These are phyloP conservation scores for Polypedilum pembai DNA, from an alignment of 1,140 invertebrate genomes.

Conservation along the genomic window DNA sequence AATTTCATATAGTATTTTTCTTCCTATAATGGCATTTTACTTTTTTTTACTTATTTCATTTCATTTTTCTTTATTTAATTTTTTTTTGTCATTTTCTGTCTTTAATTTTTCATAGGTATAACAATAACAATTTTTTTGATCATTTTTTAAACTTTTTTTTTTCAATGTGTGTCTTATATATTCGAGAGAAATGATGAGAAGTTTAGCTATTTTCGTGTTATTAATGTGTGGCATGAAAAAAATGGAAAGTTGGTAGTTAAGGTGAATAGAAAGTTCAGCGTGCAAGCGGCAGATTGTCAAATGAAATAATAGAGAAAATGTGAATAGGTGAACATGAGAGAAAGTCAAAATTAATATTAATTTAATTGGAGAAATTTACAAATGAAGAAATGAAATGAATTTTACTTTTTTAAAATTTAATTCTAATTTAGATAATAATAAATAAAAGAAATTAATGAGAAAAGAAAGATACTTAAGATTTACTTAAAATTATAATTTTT, in stretches of 20 bases:
- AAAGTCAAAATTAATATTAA: no score
- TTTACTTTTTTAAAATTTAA: no score
- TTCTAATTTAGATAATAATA: no score
- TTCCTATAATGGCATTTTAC: slow-evolving; percentile 2
- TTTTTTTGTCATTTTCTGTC: slow-evolving; percentile 18
- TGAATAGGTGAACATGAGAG: neutral
- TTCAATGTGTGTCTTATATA: neutral
- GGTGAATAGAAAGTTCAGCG: neutral
- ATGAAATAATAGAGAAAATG: neutral
- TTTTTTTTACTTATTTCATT: neutral
- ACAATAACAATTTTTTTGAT: slow-evolving; percentile 14
- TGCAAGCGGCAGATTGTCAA: neutral
- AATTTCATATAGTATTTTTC: no score
- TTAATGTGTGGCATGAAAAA: no score
- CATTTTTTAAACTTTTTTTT: neutral
- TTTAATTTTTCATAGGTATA: slow-evolving; percentile 13
- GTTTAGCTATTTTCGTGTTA: no score
- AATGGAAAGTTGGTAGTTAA: no score
- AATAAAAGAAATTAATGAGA: neutral
- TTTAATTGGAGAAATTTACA: no score
- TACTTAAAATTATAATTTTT: neutral
- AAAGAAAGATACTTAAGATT: neutral
- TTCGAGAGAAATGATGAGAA: neutral
- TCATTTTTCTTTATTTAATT: neutral
- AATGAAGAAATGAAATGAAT: no score